Evolutionary conservation across 2,888 invertebrate species (phyloP), one percentile per base, ranked within the genome.

Genomic region (Ceraclea dissimilis): DNA sequence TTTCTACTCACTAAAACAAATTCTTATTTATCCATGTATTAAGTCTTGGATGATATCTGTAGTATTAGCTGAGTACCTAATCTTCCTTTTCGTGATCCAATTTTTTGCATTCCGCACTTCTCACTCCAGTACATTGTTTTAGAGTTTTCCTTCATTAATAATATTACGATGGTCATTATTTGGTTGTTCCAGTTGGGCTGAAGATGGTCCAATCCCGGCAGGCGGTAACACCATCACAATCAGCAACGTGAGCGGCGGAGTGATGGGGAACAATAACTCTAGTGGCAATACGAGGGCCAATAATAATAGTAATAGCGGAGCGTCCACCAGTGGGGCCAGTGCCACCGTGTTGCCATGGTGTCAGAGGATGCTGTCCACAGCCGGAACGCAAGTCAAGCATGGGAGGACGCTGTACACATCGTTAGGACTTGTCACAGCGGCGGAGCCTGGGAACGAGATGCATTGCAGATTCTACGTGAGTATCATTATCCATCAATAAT

Each of bases 381-480:
- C 84, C 63, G 90, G 90, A 16, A 84, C 88, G 4, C 75, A 89
- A 53, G 83, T 90, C 0, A 85, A 85, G 64, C 81, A 84, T 67
- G 83, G 81, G 50, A 84, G 86, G 53, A 86, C 85, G 53, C 69
- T 86, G 34, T 93, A 87, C 72, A 79, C 84, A 63, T 90, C 92
- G 0, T 82, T 82, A 66, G 86, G 91, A 2, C 79, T 87, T 44
- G 83, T 86, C 17, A 93, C 93, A 59, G 89, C 91, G 16, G 95
- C 96, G 0, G 86, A 89, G 66, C 97, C 97, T 1, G 90, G 88
- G 13, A 89, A 90, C 69, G 73, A 80, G 34, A 82, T 84, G 62
- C 93, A 96, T 70, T 77, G 80, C 39, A 74, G 93, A 64, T 96
- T 96, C 76, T 88, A 92, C 78, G 95, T 95, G 73, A 82, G 90